Evolutionary conservation across 2,797 vertebrate genomes (phyloP).

Genomic region (Morus bassanus): DNA sequence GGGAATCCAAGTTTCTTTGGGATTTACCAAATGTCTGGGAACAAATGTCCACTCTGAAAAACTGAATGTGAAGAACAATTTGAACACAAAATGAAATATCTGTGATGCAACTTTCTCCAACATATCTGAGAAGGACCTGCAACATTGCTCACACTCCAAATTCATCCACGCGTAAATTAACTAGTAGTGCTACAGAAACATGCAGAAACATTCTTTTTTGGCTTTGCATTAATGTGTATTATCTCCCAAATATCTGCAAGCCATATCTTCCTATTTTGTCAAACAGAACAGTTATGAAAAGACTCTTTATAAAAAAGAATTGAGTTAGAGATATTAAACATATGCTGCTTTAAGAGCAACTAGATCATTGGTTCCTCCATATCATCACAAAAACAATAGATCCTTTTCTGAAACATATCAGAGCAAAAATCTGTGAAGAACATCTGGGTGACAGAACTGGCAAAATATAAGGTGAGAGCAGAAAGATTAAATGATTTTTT

Average conservation of each 20-base stretch:
- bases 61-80: background rate
- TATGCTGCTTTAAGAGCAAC: background rate
- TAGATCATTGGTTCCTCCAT: background rate
- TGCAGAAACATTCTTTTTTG: background rate
- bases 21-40: background rate
- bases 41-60: constrained; percentile 7
- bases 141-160: background rate
- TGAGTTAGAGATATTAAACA: background rate
- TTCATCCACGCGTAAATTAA: background rate
- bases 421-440: background rate
- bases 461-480: background rate
- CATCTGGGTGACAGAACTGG: fast-evolving
- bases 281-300: background rate
- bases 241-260: background rate
- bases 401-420: background rate
- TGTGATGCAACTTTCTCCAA: background rate
- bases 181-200: background rate
- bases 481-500: background rate
- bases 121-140: background rate
- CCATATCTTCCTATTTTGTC: background rate
- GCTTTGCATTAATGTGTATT: background rate
- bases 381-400: background rate
- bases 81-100: background rate
- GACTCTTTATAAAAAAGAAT: background rate
- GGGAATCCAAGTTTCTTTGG: background rate